Evolutionary conservation across 2,888 invertebrate species (phyloP), one percentile per base, ranked within the genome.

Genomic region (Eilema caniola): DNA sequence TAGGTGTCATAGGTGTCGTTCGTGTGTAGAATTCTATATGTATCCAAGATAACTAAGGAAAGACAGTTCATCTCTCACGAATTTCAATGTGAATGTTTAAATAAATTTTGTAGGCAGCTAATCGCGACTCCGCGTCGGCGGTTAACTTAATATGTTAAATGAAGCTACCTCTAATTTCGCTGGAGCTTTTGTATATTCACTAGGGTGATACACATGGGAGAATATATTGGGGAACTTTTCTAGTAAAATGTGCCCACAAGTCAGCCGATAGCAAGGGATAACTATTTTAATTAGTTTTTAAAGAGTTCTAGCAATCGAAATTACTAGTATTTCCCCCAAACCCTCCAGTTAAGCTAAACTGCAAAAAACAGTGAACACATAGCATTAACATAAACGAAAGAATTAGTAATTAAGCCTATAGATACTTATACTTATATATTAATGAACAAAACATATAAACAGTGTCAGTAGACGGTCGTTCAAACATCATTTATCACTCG

Each of bases 141-240:
- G 70, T 77, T 73, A 70, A 69, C 73, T 68, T 75, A 76, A 81
- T 83, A 76, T 74, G 75, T 69, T 79, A 71, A 81, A 82, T 83
- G 79, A 83, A 81, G 67, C 76, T 78, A 69, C 66, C 75, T 76
- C 71, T 75, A 72, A 75, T 77, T 81, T 76, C 71, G 71, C 67
- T 8, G 31, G 65, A 61, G 67, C 69, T 71, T n/a, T 69, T 66
- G 72, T 66, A 71, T 56, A 80, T 69, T 69, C 71, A 66, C 72
- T 69, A 56, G 47, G 63, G n/a, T 53, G 63, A 25, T 59, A 80
- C 80, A 73, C 68, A 80, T 70, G 62, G 73, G 24, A 57, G 37
- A 75, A 41, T 64, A 66, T 41, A 47, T 70, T 68, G 63, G 33
- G 23, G 25, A 72, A 70, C 75, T 57, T 69, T 66, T 70, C 12